Evolutionary conservation across 2,797 vertebrate species (phyloP).

Genomic region (Enteromius viviparus): DNA sequence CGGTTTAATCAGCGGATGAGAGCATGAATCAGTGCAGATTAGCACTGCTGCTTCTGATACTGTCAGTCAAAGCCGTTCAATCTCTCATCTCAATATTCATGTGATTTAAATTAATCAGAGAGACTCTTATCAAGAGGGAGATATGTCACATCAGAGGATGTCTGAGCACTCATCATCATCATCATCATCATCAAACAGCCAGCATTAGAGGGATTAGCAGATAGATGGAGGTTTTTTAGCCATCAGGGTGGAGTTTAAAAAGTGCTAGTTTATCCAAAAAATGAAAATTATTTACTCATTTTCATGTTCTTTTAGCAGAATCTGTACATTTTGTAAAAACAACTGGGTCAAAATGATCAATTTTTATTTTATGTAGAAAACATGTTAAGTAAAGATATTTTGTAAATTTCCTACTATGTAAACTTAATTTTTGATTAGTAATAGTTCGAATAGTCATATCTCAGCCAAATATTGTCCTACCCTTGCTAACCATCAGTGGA

Average conservation of each 20-base stretch:
- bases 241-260: neutral
- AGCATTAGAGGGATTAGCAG: neutral
- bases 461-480: too few relatives aligned
- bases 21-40: conserved; percentile 26
- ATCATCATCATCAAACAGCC: conserved; percentile 21
- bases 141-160: neutral
- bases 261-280: neutral
- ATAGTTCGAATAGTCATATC: too few relatives aligned
- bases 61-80: conserved; percentile 14
- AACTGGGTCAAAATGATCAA: too few relatives aligned
- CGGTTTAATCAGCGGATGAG: conserved; percentile 22
- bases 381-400: too few relatives aligned
- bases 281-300: neutral
- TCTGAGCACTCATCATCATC: neutral
- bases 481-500: too few relatives aligned
- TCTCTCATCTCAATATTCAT: conserved; percentile 43
- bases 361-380: too few relatives aligned
- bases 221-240: neutral
- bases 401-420: too few relatives aligned
- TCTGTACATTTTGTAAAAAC: too few relatives aligned
- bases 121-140: conserved; percentile 30
- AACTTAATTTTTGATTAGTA: too few relatives aligned
- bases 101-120: conserved; percentile 35
- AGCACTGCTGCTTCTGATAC: conserved; percentile 13
- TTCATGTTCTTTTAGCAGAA: neutral